Conservation (phyloP, 2,888 invertebrate genomes). For the Osmoderma eremita region DNA sequence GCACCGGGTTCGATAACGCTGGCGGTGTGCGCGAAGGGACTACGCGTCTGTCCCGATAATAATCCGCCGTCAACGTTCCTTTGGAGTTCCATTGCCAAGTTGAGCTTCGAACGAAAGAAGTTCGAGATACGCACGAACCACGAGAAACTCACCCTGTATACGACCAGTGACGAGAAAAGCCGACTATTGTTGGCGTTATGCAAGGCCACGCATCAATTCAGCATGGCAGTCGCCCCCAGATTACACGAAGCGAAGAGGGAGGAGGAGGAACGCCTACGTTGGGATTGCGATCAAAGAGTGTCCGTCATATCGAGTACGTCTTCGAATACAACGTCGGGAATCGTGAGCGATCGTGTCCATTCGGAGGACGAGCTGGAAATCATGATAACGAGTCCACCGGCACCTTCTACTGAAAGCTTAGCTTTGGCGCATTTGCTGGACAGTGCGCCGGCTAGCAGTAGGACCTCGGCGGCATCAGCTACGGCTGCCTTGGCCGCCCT, state of each 20-base stretch:
- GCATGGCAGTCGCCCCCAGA: slow-evolving; percentile 89
- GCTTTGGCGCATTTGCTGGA: slow-evolving; percentile 81
- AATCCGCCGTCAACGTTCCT: slow-evolving; percentile 81
- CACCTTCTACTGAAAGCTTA: slow-evolving; percentile 87
- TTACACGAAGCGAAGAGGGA: slow-evolving; percentile 83
- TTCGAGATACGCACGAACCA: slow-evolving; percentile 95
- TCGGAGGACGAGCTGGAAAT: slow-evolving; percentile 94
- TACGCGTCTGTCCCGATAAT: slow-evolving; percentile 84
- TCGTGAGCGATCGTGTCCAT: slow-evolving; percentile 94
- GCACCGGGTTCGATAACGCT: slow-evolving; percentile 86
- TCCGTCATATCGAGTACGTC: slow-evolving; percentile 88
- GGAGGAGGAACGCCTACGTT: slow-evolving; percentile 77
- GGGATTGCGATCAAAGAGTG: slow-evolving; percentile 62
- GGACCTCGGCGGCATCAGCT: slow-evolving; percentile 67
- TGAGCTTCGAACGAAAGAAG: slow-evolving; percentile 96
- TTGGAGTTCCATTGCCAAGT: slow-evolving; percentile 95
- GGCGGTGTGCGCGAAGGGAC: slow-evolving; percentile 91
- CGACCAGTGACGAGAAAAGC: slow-evolving; percentile 93
- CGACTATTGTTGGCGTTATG: slow-evolving; percentile 73
- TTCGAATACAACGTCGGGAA: slow-evolving; percentile 97
- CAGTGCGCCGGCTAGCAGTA: slow-evolving; percentile 69
- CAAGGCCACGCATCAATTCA: slow-evolving; percentile 94
- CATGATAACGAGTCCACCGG: slow-evolving; percentile 84
- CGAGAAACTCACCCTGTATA: slow-evolving; percentile 88
- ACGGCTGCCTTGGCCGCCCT: slow-evolving; percentile 63